A percentile compares a stretch with the other conserved stretches of the same genome.
phyloP scores from a whole-genome alignment of 2,113 vertebrate genomes.

The Gila orcuttii region DNA sequence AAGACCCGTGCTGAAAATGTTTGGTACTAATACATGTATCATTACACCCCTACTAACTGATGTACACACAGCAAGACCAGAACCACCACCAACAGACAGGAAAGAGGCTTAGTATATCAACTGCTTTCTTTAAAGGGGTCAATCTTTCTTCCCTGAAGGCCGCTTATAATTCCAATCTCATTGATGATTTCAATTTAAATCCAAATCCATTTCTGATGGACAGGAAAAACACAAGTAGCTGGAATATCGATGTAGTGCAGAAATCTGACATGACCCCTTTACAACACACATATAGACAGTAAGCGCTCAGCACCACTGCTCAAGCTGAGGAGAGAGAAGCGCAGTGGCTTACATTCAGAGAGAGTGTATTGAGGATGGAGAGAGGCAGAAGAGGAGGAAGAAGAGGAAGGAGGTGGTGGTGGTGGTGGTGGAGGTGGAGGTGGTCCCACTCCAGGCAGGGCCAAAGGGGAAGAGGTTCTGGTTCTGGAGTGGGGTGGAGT shows the following conservation, averaged over 20 bases:
- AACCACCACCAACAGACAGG: neutral
- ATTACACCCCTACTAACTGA: no score
- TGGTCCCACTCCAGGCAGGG: slow-evolving; percentile 86
- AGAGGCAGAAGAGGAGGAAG: slow-evolving; percentile 75
- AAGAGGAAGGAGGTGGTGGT: slow-evolving; percentile 53
- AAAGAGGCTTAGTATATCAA: neutral
- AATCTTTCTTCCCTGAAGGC: neutral
- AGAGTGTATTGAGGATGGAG: slow-evolving; percentile 93
- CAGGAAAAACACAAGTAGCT: neutral
- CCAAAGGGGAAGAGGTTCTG: slow-evolving; percentile 85
- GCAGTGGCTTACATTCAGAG: slow-evolving; percentile 90
- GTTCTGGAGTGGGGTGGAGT: slow-evolving; percentile 87
- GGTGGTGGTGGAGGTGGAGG: slow-evolving; percentile 80
- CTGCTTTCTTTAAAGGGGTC: neutral
- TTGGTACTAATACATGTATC: no score
- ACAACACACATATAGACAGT: neutral
- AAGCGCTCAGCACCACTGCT: slow-evolving; percentile 7
- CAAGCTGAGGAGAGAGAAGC: slow-evolving; percentile 48
- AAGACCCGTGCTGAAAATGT: no score
- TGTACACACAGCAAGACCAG: neutral
- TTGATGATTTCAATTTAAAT: neutral
- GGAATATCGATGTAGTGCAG: neutral
- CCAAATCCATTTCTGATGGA: no score
- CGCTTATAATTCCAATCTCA: neutral
- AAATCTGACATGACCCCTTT: neutral